Conservation (phyloP, 2,888 invertebrate genomes). For the Elaeidobius kamerunicus region DNA sequence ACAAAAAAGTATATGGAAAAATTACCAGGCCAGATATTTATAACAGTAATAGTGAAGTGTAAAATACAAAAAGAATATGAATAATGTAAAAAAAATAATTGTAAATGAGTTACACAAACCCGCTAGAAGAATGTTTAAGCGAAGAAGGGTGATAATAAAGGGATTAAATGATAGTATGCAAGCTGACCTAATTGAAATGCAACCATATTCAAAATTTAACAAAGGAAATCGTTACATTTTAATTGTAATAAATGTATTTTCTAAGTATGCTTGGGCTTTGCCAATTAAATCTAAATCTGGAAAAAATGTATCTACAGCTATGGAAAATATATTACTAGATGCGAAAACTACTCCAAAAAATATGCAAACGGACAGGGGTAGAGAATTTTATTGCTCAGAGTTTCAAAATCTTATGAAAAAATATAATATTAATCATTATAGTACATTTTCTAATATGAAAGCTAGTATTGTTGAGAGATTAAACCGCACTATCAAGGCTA, state of each 20-base stretch:
- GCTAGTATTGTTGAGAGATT: not conserved
- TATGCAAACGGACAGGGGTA: too few relatives aligned
- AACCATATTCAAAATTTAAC: not conserved
- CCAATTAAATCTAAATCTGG: not conserved
- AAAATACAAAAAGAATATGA: not conserved
- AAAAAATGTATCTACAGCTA: not conserved
- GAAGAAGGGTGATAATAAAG: slow-evolving; percentile 2
- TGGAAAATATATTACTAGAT: too few relatives aligned
- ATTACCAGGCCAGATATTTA: too few relatives aligned
- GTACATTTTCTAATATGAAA: too few relatives aligned
- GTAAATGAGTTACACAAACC: not conserved
- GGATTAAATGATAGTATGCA: not conserved
- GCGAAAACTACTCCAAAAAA: too few relatives aligned
- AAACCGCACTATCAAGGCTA: not conserved
- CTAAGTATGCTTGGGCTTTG: not conserved
- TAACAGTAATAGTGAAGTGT: not conserved
- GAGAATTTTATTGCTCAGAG: not conserved
- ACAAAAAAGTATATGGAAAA: too few relatives aligned
- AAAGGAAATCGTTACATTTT: slow-evolving; percentile 6
- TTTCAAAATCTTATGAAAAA: not conserved
- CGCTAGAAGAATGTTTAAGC: not conserved
- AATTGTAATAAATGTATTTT: slow-evolving; percentile 2
- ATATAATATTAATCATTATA: too few relatives aligned
- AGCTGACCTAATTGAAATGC: slow-evolving; percentile 3
- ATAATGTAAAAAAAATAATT: not conserved